A percentile compares a stretch with the other conserved stretches of the same genome.
Evolutionary conservation across 2,888 invertebrate species (phyloP).

Genomic region (Odontothrips loti): DNA sequence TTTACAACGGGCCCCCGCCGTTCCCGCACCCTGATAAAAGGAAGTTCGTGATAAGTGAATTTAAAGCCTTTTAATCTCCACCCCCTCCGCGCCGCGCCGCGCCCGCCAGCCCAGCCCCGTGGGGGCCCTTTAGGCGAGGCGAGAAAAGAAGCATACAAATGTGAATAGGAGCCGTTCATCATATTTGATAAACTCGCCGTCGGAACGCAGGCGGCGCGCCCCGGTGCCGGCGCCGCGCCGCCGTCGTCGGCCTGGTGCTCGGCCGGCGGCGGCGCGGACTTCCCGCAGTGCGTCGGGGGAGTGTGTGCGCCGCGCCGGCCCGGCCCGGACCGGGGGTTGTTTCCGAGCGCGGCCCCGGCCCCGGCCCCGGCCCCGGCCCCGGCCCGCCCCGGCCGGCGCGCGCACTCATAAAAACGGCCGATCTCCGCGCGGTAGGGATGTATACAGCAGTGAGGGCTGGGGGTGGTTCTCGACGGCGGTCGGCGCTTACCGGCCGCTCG

Average conservation of each 20-base stretch:
- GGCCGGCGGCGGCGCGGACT: neutral
- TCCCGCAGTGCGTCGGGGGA: neutral
- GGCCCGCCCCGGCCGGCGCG: too few relatives aligned
- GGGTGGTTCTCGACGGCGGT: too few relatives aligned
- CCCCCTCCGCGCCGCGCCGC: neutral
- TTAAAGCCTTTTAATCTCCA: slow-evolving; percentile 7
- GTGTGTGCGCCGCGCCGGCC: neutral
- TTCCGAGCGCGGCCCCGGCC: neutral
- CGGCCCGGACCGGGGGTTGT: neutral
- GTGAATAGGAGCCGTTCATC: slow-evolving; percentile 5
- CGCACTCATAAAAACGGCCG: neutral
- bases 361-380: too few relatives aligned
- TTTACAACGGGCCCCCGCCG: too few relatives aligned
- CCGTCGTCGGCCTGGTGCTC: neutral
- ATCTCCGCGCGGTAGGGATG: neutral
- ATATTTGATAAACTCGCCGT: slow-evolving; percentile 23
- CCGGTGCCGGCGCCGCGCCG: neutral
- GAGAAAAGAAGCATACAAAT: slow-evolving; percentile 26
- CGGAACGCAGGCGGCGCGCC: neutral
- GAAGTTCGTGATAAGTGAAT: slow-evolving; percentile 14
- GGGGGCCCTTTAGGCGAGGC: neutral
- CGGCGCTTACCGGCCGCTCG: too few relatives aligned
- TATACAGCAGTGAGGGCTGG: too few relatives aligned
- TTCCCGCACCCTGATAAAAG: neutral
- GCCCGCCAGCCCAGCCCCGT: neutral